phyloP scores from a whole-genome alignment of 2,888 invertebrate species.

The Tachina grossa region DNA sequence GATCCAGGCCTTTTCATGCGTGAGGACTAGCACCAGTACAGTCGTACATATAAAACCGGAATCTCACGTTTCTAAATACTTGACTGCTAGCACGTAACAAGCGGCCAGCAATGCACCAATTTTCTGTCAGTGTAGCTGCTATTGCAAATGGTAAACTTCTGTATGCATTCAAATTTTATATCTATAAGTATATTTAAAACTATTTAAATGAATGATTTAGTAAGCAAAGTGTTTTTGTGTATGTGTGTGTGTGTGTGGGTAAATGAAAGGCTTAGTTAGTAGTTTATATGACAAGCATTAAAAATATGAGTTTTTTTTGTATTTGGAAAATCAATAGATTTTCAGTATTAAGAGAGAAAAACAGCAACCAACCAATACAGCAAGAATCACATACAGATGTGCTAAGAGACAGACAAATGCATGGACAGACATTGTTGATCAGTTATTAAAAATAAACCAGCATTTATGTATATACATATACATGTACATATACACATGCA shows the following conservation, averaged over 20 bases:
- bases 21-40: too few species aligned
- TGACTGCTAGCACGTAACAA: too few species aligned
- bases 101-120: too few species aligned
- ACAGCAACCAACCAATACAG: background rate
- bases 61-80: too few species aligned
- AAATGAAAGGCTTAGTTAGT: conserved; percentile 59
- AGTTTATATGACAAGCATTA: conserved; percentile 62
- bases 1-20: too few species aligned
- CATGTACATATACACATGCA: too few species aligned
- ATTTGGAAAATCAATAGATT: conserved; percentile 67
- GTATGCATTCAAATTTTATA: conserved; percentile 5
- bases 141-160: too few species aligned
- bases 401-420: background rate
- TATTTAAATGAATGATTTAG: too few species aligned
- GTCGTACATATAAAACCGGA: too few species aligned
- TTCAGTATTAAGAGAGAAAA: conserved; percentile 28
- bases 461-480: background rate
- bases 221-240: too few species aligned
- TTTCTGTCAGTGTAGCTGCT: too few species aligned
- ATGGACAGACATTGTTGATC: conserved; percentile 22
- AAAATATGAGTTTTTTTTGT: conserved; percentile 47
- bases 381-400: background rate
- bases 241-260: background rate
- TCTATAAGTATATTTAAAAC: background rate
- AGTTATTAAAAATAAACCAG: conserved; percentile 50